These are phyloP conservation scores for Notospermus geniculatus DNA, from an alignment of 1,140 invertebrate species.

Conservation along the genomic window DNA sequence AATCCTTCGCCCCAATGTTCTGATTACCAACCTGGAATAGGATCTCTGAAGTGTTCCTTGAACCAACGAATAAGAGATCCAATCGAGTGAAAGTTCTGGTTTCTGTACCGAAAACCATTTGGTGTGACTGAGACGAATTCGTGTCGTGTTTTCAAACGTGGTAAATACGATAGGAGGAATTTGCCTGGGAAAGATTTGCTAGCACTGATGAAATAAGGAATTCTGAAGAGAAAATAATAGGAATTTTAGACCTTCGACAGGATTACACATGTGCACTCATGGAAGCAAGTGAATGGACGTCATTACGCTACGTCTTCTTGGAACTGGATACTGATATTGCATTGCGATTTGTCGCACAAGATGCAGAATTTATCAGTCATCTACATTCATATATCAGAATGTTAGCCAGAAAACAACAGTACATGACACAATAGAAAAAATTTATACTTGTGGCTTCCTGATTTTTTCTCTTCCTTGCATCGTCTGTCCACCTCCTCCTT, in stretches of 20 bases:
- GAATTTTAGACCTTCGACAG: too few species aligned
- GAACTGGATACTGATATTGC: too few species aligned
- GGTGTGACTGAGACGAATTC: conserved; percentile 90
- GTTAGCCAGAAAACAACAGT: too few species aligned
- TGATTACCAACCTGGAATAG: conserved; percentile 65
- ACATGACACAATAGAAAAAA: not conserved
- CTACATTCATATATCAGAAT: too few species aligned
- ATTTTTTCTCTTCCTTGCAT: conserved; percentile 61
- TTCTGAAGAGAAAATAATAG: conserved; percentile 37
- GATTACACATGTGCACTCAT: too few species aligned
- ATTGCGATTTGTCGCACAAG: too few species aligned
- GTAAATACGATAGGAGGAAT: conserved; percentile 92
- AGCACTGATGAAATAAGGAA: conserved; percentile 57
- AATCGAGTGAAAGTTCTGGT: conserved; percentile 82
- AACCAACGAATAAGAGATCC: conserved; percentile 90
- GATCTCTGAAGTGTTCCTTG: conserved; percentile 94
- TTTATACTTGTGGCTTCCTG: conserved; percentile 37
- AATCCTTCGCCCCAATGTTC: too few species aligned
- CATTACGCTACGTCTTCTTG: too few species aligned
- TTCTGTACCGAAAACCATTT: conserved; percentile 88
- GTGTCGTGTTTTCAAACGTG: conserved; percentile 76
- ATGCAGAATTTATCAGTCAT: too few species aligned
- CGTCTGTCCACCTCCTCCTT: conserved; percentile 81
- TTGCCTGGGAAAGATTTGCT: conserved; percentile 83
- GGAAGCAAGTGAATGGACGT: too few species aligned